Conservation (phyloP, 2,113 vertebrate genomes). For the Macquaria australasica region DNA sequence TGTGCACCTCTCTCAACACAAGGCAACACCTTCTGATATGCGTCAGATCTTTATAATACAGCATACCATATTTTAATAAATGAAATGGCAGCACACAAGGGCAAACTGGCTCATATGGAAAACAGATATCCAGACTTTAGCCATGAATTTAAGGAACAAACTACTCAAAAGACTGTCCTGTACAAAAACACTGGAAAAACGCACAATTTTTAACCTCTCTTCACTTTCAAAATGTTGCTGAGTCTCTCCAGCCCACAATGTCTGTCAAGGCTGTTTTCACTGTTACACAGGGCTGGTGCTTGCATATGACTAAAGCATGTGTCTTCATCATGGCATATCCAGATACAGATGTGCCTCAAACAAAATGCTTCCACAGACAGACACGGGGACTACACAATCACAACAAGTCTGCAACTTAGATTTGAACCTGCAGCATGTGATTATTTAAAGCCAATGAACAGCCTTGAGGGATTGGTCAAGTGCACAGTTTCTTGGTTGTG, state of each 20-base stretch:
- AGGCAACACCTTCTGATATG: slow-evolving; percentile 22
- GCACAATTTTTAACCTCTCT: neutral
- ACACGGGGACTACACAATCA: neutral
- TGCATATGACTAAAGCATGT: slow-evolving; percentile 39
- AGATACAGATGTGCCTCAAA: slow-evolving; percentile 18
- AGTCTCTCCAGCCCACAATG: neutral
- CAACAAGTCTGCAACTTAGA: slow-evolving; percentile 42
- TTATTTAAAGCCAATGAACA: slow-evolving; percentile 17
- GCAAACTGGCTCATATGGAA: slow-evolving; percentile 11
- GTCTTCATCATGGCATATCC: slow-evolving; percentile 29
- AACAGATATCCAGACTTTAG: slow-evolving; percentile 19
- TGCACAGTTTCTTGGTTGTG: neutral
- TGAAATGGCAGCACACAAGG: neutral
- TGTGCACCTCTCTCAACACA: slow-evolving; percentile 8
- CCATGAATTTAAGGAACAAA: neutral
- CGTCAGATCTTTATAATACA: slow-evolving; percentile 11
- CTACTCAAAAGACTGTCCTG: neutral
- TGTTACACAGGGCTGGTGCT: neutral
- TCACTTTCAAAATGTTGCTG: neutral
- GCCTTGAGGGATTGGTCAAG: slow-evolving; percentile 1
- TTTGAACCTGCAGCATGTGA: slow-evolving; percentile 33
- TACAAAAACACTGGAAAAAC: slow-evolving; percentile 9
- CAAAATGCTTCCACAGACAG: slow-evolving; percentile 18
- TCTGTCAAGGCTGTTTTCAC: slow-evolving; percentile 20
- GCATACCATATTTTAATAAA: neutral